phyloP scores from a whole-genome alignment of 2,113 vertebrate genomes.

The Sus scrofa region DNA sequence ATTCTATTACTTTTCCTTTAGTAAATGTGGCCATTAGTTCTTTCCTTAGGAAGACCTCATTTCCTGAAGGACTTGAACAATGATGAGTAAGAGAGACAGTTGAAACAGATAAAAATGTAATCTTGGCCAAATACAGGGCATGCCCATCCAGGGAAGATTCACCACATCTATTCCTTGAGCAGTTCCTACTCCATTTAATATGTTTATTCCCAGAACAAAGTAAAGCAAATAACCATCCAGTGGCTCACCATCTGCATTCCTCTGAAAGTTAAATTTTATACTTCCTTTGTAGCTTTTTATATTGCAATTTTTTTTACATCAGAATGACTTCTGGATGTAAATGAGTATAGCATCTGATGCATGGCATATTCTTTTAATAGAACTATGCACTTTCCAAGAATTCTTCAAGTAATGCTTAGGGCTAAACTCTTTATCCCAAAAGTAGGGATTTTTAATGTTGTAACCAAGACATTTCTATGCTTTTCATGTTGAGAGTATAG shows the following conservation, averaged over 20 bases:
- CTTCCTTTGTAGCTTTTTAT: neutral
- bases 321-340: neutral
- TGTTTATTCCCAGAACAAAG: slow-evolving; percentile 68
- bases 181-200: neutral
- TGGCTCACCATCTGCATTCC: neutral
- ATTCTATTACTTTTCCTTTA: slow-evolving; percentile 86
- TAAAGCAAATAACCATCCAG: neutral
- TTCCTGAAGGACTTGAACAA: slow-evolving; percentile 83
- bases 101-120: slow-evolving; percentile 78
- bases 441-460: slow-evolving; percentile 65
- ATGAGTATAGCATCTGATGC: slow-evolving; percentile 69
- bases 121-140: slow-evolving; percentile 46
- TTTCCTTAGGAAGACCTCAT: slow-evolving; percentile 83
- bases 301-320: neutral
- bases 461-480: slow-evolving; percentile 51
- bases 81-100: slow-evolving; percentile 75
- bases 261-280: neutral
- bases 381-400: slow-evolving; percentile 77
- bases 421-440: slow-evolving; percentile 77
- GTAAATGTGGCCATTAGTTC: slow-evolving; percentile 81
- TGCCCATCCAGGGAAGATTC: neutral
- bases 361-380: slow-evolving; percentile 80
- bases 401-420: slow-evolving; percentile 74
- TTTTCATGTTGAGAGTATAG: neutral
- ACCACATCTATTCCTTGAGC: slow-evolving; percentile 25